These are phyloP conservation scores for Ictidomys tridecemlineatus DNA, from an alignment of 2,113 vertebrate species.

Conservation along the genomic window DNA sequence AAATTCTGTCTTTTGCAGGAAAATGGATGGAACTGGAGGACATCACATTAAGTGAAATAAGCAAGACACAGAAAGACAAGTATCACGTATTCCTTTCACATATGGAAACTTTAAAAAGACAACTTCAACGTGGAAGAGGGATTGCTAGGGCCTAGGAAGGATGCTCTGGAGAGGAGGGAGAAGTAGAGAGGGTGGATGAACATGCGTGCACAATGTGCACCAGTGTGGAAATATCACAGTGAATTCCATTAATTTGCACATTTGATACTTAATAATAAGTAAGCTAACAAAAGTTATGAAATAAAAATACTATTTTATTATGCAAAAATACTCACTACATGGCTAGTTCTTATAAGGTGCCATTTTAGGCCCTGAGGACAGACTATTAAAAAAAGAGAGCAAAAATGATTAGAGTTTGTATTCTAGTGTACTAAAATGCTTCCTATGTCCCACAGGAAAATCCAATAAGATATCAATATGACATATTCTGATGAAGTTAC, in stretches of 20 bases:
- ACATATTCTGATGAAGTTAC: not conserved
- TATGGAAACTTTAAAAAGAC: not conserved
- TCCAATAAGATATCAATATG: not conserved
- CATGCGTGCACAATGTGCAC: not conserved
- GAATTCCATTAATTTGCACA: not conserved
- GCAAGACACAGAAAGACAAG: not conserved
- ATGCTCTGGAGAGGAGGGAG: not conserved
- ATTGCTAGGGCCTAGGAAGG: too few relatives aligned
- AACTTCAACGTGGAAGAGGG: not conserved
- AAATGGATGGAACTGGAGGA: not conserved
- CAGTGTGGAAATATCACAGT: too few relatives aligned
- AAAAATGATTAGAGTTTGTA: not conserved
- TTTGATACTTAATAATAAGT: not conserved
- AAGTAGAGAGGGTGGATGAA: too few relatives aligned
- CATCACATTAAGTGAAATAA: not conserved
- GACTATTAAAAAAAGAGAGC: not conserved
- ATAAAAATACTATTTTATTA: not conserved
- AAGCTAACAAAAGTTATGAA: not conserved
- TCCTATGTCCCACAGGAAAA: not conserved
- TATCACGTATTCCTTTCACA: too few relatives aligned
- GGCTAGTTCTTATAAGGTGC: not conserved
- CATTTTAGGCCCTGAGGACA: not conserved
- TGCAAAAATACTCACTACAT: not conserved
- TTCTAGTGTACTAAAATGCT: not conserved
- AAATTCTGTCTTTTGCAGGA: not conserved